A percentile compares a stretch with the other conserved stretches of the same genome.
phyloP scores from a whole-genome alignment of 2,888 invertebrate genomes.

The Aphodius granarius region DNA sequence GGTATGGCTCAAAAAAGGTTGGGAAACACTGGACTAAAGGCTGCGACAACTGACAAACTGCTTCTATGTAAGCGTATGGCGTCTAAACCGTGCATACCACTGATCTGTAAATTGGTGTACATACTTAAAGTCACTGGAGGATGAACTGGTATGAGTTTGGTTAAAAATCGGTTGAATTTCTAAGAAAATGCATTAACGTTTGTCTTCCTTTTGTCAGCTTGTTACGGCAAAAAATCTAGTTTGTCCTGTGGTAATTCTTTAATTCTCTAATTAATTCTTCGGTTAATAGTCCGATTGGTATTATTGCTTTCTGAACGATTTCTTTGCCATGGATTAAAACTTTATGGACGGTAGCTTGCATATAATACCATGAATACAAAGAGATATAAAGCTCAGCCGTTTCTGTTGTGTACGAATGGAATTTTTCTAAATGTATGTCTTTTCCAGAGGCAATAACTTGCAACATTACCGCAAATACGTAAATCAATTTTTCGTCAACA shows the following conservation, averaged over 20 bases:
- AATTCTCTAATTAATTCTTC: neutral
- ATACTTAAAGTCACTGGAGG: too few relatives aligned
- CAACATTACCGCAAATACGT: neutral
- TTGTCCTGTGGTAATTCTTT: neutral
- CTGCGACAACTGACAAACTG: too few relatives aligned
- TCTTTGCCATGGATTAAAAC: neutral
- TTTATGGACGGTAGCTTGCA: neutral
- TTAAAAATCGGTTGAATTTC: too few relatives aligned
- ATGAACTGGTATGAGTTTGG: too few relatives aligned
- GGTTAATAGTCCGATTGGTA: neutral
- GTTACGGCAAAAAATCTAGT: too few relatives aligned
- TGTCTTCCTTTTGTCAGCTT: too few relatives aligned
- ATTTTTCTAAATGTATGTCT: neutral
- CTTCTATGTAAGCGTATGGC: too few relatives aligned
- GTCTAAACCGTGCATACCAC: too few relatives aligned
- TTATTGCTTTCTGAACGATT: neutral
- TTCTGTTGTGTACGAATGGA: neutral
- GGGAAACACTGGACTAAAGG: too few relatives aligned
- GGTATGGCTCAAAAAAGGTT: too few relatives aligned
- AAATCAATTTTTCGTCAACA: neutral
- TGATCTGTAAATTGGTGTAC: too few relatives aligned
- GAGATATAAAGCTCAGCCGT: neutral
- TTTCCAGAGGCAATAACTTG: neutral
- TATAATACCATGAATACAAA: neutral
- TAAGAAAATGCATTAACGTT: too few relatives aligned